Conservation (phyloP, 64 coral and sea anemone species). For the Dendronephthya gigantea region DNA sequence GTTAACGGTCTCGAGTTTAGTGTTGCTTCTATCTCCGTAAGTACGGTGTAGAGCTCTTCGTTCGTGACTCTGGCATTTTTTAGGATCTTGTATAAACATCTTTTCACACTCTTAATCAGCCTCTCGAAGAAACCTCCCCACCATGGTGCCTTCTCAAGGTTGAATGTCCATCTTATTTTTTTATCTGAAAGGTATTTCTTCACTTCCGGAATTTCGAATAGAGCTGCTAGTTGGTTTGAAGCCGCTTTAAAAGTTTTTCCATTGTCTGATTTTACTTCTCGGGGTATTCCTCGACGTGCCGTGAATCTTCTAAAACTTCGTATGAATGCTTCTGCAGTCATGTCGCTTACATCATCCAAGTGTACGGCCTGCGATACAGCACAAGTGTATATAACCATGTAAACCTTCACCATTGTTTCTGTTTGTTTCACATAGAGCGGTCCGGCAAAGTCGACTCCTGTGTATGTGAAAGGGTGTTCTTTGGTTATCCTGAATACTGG, state of each 20-base stretch:
- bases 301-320: constrained; percentile 6
- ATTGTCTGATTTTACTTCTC: not conserved
- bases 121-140: too few relatives aligned
- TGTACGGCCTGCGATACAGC: not conserved
- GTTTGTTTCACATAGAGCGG: not conserved
- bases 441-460: not conserved
- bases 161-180: too few relatives aligned
- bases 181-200: not conserved
- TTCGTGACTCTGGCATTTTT: too few relatives aligned
- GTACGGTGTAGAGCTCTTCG: too few relatives aligned
- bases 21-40: too few relatives aligned
- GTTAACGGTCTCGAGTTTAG: too few relatives aligned
- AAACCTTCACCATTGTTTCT: too few relatives aligned
- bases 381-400: not conserved
- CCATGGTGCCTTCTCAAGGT: too few relatives aligned
- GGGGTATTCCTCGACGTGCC: not conserved
- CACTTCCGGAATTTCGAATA: not conserved
- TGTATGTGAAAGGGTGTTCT: not conserved
- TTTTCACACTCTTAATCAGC: too few relatives aligned
- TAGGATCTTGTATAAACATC: too few relatives aligned
- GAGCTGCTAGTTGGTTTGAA: not conserved
- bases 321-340: not conserved
- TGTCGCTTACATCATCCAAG: not conserved
- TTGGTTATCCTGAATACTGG: not conserved
- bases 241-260: not conserved